A percentile compares a stretch with the other conserved stretches of the same genome.
These are phyloP conservation scores for Pantherophis guttatus DNA, from an alignment of 2,113 vertebrate genomes.

Conservation along the genomic window DNA sequence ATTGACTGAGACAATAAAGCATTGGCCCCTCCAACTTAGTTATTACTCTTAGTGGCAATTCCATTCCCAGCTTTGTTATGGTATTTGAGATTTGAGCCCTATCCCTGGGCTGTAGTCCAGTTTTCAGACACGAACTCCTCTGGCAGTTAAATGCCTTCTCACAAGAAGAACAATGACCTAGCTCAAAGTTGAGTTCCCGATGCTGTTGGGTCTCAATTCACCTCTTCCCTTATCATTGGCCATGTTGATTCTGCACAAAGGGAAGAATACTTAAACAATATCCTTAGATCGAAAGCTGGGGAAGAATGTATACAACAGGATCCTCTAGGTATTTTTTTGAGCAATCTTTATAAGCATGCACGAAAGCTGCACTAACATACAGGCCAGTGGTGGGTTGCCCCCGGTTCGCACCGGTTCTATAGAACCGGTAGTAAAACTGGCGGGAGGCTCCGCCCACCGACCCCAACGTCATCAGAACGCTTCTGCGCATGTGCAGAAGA, in stretches of 20 bases:
- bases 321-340: not conserved
- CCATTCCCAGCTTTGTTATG: not conserved
- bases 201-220: not conserved
- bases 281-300: not conserved
- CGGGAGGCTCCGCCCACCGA: too few relatives aligned
- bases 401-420: too few relatives aligned
- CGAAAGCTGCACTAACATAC: not conserved
- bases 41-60: not conserved
- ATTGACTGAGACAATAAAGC: conserved; percentile 3
- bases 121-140: not conserved
- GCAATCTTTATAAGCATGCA: not conserved
- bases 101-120: not conserved
- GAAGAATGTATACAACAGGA: not conserved
- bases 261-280: not conserved
- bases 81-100: not conserved
- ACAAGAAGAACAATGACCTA: not conserved
- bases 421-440: too few relatives aligned
- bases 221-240: not conserved
- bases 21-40: not conserved
- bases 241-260: not conserved
- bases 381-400: not conserved
- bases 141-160: not conserved
- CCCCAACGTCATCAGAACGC: too few relatives aligned
- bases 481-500: too few relatives aligned
- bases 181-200: not conserved